phyloP scores from a whole-genome alignment of 2,113 vertebrate species.

The Lepisosteus oculatus region DNA sequence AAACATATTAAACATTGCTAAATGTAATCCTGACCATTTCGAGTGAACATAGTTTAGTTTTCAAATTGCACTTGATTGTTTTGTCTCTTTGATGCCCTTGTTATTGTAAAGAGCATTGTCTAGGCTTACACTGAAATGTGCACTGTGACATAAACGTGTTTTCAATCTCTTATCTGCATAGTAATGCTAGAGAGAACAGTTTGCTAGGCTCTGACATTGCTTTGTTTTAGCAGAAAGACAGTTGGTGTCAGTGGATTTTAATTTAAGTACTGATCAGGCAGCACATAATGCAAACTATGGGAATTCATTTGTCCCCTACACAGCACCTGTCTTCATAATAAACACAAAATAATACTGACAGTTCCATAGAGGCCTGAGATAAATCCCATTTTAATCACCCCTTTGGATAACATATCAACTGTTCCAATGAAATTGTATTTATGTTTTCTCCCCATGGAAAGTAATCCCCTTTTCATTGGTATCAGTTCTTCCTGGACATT shows the following conservation, averaged over 20 bases:
- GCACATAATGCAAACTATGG: neutral
- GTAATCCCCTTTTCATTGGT: slow-evolving; percentile 9
- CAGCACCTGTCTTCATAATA: slow-evolving; percentile 10
- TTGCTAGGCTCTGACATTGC: neutral
- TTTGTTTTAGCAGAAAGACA: slow-evolving; percentile 1
- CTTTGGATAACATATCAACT: slow-evolving; percentile 17
- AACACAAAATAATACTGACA: slow-evolving; percentile 12
- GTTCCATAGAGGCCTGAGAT: slow-evolving; percentile 5
- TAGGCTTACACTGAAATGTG: neutral
- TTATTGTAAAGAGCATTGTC: neutral
- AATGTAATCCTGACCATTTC: too few species aligned
- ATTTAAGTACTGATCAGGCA: neutral
- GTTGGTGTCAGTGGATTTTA: slow-evolving; percentile 6
- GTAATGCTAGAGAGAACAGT: neutral
- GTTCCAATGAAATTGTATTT: slow-evolving; percentile 5
- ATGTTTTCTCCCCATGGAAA: neutral
- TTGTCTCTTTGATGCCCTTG: too few species aligned
- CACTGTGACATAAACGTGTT: slow-evolving; percentile 1
- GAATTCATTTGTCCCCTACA: slow-evolving; percentile 8
- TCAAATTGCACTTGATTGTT: too few species aligned
- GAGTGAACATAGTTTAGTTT: too few species aligned
- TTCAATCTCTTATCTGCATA: slow-evolving; percentile 1
- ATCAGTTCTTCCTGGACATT: slow-evolving; percentile 21
- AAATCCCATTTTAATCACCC: slow-evolving; percentile 19
- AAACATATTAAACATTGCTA: too few species aligned